Conservation (phyloP, 2,113 vertebrate species). For the Clinocottus analis region DNA sequence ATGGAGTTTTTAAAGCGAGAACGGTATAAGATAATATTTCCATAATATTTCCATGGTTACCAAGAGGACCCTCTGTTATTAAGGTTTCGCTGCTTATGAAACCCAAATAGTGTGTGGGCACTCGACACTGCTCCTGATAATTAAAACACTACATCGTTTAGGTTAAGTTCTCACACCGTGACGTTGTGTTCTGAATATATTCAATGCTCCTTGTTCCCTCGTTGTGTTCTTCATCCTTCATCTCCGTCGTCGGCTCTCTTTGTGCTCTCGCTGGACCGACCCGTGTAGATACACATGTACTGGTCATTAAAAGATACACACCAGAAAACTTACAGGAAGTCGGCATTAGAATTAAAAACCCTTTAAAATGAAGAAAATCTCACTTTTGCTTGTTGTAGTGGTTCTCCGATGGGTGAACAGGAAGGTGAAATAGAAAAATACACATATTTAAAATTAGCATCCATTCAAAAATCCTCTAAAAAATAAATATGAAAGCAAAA, state of each 20-base stretch:
- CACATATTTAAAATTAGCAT: no score
- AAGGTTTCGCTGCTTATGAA: not conserved
- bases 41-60: not conserved
- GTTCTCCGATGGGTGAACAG: no score
- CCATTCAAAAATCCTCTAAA: no score
- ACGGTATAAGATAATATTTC: not conserved
- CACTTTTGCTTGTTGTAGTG: not conserved
- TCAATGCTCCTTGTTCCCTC: not conserved
- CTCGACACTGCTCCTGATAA: not conserved
- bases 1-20: not conserved
- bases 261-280: not conserved
- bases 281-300: no score
- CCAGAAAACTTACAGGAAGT: not conserved
- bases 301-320: not conserved
- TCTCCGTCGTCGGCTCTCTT: not conserved
- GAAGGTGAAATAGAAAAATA: no score
- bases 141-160: not conserved
- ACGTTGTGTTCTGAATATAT: not conserved
- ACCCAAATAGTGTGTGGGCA: not conserved
- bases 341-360: not conserved
- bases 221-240: not conserved
- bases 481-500: no score
- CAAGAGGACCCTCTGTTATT: not conserved
- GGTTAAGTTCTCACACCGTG: no score
- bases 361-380: not conserved